Evolutionary conservation across 2,113 vertebrate genomes (phyloP).

Genomic region (Pollimyrus isidori): DNA sequence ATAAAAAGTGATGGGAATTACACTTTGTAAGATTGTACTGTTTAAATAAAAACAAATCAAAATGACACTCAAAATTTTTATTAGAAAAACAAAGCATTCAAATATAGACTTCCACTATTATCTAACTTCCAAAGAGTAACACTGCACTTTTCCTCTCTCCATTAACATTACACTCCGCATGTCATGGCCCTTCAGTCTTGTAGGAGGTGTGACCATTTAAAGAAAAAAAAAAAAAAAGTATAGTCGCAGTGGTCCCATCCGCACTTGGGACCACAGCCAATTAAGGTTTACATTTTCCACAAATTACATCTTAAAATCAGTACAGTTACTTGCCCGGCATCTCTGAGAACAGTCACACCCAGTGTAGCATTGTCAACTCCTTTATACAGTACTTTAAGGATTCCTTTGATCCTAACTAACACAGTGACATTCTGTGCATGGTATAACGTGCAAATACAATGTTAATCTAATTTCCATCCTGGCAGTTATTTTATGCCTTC

Average conservation of each 20-base stretch:
- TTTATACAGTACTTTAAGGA: background rate
- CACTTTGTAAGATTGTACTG: background rate
- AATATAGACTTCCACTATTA: background rate
- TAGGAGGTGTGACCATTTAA: background rate
- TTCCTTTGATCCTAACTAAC: background rate
- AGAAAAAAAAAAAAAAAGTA: background rate
- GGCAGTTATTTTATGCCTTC: background rate
- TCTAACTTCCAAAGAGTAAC: background rate
- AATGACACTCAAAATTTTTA: background rate
- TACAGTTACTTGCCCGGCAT: background rate
- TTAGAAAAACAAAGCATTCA: background rate
- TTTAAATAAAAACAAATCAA: background rate
- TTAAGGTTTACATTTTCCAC: background rate
- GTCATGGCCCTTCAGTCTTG: background rate
- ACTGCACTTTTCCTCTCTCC: background rate
- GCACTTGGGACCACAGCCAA: background rate
- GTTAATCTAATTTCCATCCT: background rate
- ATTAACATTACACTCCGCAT: background rate
- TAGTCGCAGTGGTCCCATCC: background rate
- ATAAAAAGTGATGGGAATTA: background rate
- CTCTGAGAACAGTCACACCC: background rate
- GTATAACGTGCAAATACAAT: background rate
- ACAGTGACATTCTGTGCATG: background rate
- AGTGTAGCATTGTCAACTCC: background rate
- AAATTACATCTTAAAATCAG: background rate